phyloP scores from a whole-genome alignment of 2,888 invertebrate genomes.

The Cloeon dipterum region DNA sequence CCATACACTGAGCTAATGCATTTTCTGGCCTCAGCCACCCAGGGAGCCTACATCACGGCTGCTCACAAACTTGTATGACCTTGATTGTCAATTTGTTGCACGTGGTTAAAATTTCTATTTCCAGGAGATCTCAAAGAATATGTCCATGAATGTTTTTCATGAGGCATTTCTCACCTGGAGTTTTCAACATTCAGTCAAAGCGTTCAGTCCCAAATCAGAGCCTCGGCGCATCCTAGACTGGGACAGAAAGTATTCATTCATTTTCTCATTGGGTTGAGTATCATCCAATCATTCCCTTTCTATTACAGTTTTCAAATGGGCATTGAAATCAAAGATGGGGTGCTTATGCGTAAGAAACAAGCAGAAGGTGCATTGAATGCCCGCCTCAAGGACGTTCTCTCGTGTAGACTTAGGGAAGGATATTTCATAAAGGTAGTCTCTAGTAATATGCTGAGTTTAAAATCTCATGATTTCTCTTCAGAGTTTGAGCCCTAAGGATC shows the following conservation, averaged over 20 bases:
- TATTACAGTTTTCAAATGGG: no score
- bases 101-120: no score
- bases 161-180: conserved; percentile 33
- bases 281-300: no score
- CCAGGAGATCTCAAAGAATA: background rate
- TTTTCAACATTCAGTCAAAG: conserved; percentile 21
- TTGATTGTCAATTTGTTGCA: no score
- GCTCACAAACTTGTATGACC: conserved; percentile 18
- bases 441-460: conserved; percentile 1
- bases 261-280: no score
- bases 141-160: conserved; percentile 30
- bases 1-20: conserved; percentile 49
- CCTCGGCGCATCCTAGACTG: conserved; percentile 11
- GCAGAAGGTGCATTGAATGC: conserved; percentile 36
- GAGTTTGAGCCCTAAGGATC: conserved; percentile 25
- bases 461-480: conserved; percentile 16
- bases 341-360: conserved; percentile 34
- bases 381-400: conserved; percentile 36
- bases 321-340: conserved; percentile 26
- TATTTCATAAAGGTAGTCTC: conserved; percentile 34
- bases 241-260: no score
- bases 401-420: conserved; percentile 51
- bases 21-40: conserved; percentile 50
- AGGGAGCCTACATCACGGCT: conserved; percentile 39
- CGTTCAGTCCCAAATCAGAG: background rate